Percentiles rank a stretch among this genome's conserved stretches.
Conservation (phyloP, 2,888 invertebrate species). For the Tipula lateralis region DNA sequence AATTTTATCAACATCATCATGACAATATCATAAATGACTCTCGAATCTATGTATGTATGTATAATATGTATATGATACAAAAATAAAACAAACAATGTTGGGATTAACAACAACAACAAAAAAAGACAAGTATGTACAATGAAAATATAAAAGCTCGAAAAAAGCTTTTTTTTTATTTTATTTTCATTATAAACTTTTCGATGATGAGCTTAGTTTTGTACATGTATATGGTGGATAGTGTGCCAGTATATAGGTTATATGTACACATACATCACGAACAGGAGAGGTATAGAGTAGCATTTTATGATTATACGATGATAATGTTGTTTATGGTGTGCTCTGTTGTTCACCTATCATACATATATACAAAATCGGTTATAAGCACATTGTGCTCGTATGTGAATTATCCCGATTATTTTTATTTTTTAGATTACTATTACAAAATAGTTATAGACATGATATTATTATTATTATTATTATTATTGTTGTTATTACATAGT, state of each 20-base stretch:
- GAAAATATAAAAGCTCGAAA: background rate
- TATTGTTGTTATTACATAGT: too few species aligned
- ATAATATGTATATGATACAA: background rate
- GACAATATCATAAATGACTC: slow-evolving; percentile 24
- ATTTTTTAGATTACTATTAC: slow-evolving; percentile 2
- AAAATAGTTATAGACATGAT: slow-evolving; percentile 9
- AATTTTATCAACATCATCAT: slow-evolving; percentile 19
- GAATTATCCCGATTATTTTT: background rate
- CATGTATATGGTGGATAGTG: background rate
- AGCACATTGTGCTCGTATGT: background rate
- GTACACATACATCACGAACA: background rate
- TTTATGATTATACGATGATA: slow-evolving; percentile 11
- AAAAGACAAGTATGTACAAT: too few species aligned
- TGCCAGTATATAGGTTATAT: background rate
- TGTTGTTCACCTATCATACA: background rate
- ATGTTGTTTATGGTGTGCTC: background rate
- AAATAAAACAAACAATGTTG: background rate
- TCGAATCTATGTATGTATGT: background rate
- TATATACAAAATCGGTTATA: background rate
- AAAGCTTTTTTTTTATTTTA: slow-evolving; percentile 2
- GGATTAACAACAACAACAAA: background rate
- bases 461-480: background rate
- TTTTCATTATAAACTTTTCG: slow-evolving; percentile 19
- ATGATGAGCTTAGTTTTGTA: slow-evolving; percentile 3
- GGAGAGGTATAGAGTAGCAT: background rate